Evolutionary conservation across 2,888 invertebrate genomes (phyloP).

Genomic region (Peribatodes rhomboidaria): DNA sequence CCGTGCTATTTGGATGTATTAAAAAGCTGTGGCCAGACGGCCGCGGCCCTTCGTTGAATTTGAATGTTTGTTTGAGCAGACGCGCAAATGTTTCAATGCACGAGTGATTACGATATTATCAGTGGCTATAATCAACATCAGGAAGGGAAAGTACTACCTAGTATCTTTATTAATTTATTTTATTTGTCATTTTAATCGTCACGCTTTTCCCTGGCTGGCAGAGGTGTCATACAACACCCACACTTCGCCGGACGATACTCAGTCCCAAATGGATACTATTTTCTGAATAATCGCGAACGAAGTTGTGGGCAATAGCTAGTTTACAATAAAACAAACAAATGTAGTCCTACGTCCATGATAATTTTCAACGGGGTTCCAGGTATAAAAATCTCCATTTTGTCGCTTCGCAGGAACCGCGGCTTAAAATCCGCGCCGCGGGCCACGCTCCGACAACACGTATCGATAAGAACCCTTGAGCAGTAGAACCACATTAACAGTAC

Average conservation of each 20-base stretch:
- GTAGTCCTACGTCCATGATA: background rate
- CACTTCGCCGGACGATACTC: too few relatives aligned
- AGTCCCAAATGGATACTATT: too few relatives aligned
- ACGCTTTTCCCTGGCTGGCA: too few relatives aligned
- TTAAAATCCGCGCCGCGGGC: conserved; percentile 68
- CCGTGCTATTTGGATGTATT: conserved; percentile 81
- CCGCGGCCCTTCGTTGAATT: conserved; percentile 74
- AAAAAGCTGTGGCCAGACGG: conserved; percentile 83
- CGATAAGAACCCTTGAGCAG: conserved; percentile 68
- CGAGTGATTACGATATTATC: conserved; percentile 51
- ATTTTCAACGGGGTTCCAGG: background rate
- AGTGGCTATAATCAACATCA: too few relatives aligned
- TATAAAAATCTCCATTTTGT: conserved; percentile 32
- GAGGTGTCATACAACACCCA: too few relatives aligned
- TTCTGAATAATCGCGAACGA: too few relatives aligned
- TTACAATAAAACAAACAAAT: too few relatives aligned
- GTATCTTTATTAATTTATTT: too few relatives aligned
- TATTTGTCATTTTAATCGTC: too few relatives aligned
- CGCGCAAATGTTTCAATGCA: conserved; percentile 67
- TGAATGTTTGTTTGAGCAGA: conserved; percentile 75
- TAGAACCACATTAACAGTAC: conserved; percentile 12
- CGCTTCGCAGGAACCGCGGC: conserved; percentile 60
- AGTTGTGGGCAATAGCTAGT: too few relatives aligned
- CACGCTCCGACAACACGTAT: conserved; percentile 73
- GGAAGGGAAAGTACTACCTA: too few relatives aligned